These are phyloP conservation scores for Laupala kohalensis DNA, from an alignment of 1,140 invertebrate species.

Conservation along the genomic window DNA sequence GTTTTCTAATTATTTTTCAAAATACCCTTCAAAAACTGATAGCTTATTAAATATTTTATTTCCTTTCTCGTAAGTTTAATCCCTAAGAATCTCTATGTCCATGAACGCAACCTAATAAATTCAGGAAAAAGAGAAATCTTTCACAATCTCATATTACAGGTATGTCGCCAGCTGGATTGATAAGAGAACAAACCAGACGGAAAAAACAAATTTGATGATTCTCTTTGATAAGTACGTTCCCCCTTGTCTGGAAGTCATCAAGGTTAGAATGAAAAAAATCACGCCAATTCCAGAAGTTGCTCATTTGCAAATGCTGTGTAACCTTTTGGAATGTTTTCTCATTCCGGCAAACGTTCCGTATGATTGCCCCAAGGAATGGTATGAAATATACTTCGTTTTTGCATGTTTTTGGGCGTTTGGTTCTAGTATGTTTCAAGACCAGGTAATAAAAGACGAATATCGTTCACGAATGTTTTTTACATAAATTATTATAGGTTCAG, in stretches of 20 bases:
- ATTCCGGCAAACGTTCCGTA: constrained; percentile 63
- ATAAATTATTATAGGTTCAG: too few species aligned
- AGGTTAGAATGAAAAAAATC: constrained; percentile 75
- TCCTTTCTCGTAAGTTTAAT: too few species aligned
- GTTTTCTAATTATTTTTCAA: too few species aligned
- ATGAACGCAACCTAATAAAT: too few species aligned
- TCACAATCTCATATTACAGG: too few species aligned
- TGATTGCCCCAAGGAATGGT: constrained; percentile 85
- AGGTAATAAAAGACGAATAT: too few species aligned
- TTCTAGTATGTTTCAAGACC: constrained; percentile 79
- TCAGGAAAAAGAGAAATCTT: too few species aligned
- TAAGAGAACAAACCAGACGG: constrained; percentile 46
- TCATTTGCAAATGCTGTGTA: constrained; percentile 82
- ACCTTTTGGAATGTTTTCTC: constrained; percentile 74
- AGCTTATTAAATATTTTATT: too few species aligned
- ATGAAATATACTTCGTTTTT: constrained; percentile 89
- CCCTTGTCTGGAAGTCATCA: constrained; percentile 59
- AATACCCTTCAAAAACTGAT: too few species aligned
- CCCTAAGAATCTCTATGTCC: too few species aligned
- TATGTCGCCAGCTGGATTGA: constrained; percentile 89
- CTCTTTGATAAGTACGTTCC: constrained; percentile 95
- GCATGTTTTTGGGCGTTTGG: constrained; percentile 88
- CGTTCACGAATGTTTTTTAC: too few species aligned
- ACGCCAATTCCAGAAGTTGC: constrained; percentile 83
- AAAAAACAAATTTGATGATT: constrained; percentile 68